Evolutionary conservation across 2,113 vertebrate genomes (phyloP), one percentile per base, ranked within the genome.

Genomic region (Vulpes ferrilata): DNA sequence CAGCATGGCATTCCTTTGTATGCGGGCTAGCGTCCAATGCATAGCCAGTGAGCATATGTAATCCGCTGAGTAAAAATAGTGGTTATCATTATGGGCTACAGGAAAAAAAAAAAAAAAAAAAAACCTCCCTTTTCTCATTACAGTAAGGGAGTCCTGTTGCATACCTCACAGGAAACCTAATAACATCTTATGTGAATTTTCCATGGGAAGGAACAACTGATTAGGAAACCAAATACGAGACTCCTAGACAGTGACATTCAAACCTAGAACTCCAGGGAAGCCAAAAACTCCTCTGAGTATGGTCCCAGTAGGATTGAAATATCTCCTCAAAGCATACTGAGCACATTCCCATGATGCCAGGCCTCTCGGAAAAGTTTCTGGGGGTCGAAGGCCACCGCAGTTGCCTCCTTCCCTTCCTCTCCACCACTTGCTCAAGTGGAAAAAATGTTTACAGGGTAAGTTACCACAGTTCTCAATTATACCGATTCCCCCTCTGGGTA

Each of bases 231-330:
- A 97, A 97, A 98, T 95, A 95, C 92, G 78, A n/a, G 38, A 79
- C 76, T 96, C 88, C 96, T 97, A 88, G 85, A 95, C 83, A 92
- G 88, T 88, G 97, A 96, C 82, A 95, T 90, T 88, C 65, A 96
- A 97, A 93, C 96, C 96, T 43, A 73, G 94, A 95, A 89, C 95
- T 96, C 93, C 73, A 95, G 81, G 84, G 88, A 92, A 95, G 94
- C 96, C 93, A 69, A 90, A 95, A 94, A n/a, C 67, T 78, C 84
- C 80, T 73, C 74, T 38, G 78, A 90, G 71, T 69, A 89, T n/a
- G 87, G 93, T 96, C 96, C 95, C 97, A 96, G 96, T 87, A 96
- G 97, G 96, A 97, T 96, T 96, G 98, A 98, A 98, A 98, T 98
- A 96, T 96, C 97, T 92, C 80, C 96, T 95, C 92, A 96, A 95